Conservation (phyloP, 1,140 invertebrate species). For the Rhagoletis zephyria region DNA sequence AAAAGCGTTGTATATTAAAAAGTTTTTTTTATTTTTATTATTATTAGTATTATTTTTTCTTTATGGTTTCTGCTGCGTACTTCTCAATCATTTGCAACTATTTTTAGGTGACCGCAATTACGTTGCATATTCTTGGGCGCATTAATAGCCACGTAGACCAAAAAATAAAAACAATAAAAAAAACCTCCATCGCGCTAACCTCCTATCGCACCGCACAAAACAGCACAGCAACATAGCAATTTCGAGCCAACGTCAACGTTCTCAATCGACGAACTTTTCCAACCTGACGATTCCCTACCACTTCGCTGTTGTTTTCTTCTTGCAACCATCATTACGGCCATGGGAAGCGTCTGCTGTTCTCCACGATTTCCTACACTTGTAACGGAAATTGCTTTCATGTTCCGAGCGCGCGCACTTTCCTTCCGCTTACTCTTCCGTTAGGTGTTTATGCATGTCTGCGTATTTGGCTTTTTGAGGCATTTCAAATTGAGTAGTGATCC, state of each 20-base stretch:
- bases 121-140: conserved; percentile 5
- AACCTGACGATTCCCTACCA: not conserved
- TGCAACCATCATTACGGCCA: not conserved
- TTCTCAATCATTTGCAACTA: conserved; percentile 10
- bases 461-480: not conserved
- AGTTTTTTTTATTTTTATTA: too few relatives aligned
- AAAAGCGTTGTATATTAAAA: too few relatives aligned
- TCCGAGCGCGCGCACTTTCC: conserved; percentile 34
- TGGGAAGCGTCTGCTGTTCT: not conserved
- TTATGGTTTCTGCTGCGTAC: not conserved
- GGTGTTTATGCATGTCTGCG: not conserved
- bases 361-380: not conserved
- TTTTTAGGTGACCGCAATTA: conserved; percentile 44
- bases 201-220: not conserved
- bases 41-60: too few relatives aligned
- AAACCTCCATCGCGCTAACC: not conserved
- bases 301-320: not conserved
- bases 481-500: not conserved
- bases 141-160: conserved; percentile 9
- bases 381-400: conserved; percentile 54
- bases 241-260: not conserved
- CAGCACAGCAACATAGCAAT: not conserved
- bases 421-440: not conserved
- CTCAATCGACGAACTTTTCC: not conserved
- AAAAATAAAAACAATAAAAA: not conserved